Percentiles rank a stretch among this genome's conserved stretches.
phyloP scores from a whole-genome alignment of 2,113 vertebrate genomes.

The Clarias magur region DNA sequence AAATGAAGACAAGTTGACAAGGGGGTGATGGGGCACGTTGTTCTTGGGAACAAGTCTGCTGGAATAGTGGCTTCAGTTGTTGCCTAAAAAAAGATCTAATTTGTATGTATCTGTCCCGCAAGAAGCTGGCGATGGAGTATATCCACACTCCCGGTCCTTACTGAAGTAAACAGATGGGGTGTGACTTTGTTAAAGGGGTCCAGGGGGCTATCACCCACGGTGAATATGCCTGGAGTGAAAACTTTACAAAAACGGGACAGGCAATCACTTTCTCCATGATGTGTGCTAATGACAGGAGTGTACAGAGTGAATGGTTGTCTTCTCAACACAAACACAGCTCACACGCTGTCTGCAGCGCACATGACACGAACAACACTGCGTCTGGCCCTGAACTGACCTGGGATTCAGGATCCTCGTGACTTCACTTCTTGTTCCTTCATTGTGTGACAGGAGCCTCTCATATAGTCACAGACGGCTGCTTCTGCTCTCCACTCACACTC shows the following conservation, averaged over 20 bases:
- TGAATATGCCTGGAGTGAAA: not conserved
- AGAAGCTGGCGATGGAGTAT: too few relatives aligned
- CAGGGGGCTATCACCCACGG: not conserved
- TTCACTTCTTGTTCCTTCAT: conserved; percentile 29
- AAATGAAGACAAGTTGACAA: not conserved
- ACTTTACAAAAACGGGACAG: not conserved
- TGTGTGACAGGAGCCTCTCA: conserved; percentile 61
- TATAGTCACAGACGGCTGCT: conserved; percentile 91
- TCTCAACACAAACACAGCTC: conserved; percentile 20
- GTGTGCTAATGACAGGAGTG: conserved; percentile 12
- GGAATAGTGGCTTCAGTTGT: not conserved
- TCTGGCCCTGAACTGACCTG: conserved; percentile 58
- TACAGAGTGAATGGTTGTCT: not conserved
- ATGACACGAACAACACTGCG: conserved; percentile 55
- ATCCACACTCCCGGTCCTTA: too few relatives aligned
- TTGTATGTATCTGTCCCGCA: not conserved
- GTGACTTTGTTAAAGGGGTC: too few relatives aligned
- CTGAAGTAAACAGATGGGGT: too few relatives aligned
- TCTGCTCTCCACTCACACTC: conserved; percentile 81
- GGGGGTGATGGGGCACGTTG: not conserved
- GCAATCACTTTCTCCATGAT: conserved; percentile 18
- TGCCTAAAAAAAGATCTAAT: not conserved
- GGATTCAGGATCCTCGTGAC: conserved; percentile 62
- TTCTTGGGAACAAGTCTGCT: too few relatives aligned
- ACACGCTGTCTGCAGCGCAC: conserved; percentile 54